Evolutionary conservation across 2,888 invertebrate species (phyloP), one percentile per base, ranked within the genome.

Genomic region (Lomographa bimaculata): DNA sequence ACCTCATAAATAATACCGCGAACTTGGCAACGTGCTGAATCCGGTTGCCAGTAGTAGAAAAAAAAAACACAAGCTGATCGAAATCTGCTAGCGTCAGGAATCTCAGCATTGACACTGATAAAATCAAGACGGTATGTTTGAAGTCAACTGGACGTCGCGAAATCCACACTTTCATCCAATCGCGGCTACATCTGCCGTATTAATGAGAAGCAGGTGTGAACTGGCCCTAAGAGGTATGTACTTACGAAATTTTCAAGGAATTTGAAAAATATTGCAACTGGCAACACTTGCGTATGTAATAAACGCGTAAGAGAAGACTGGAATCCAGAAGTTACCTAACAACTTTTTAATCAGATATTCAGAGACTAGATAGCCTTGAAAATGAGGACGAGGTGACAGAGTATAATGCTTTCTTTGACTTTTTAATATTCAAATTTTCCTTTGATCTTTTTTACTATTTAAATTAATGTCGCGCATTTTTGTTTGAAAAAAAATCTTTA

Each of bases 141-240:
- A 71, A 55, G 57, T 45, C 35, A 50, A 40, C 39, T 12, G 35
- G 52, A 57, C 46, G 46, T 48, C 39, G 60, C 58, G 45, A 54
- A 65, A 54, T 60, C 14, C 14, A 56, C 63, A 60, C 64, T 66
- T 67, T 59, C 60, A 53, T 51, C 52, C 60, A 61, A 71, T 72
- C 71, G 55, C 49, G 23, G 20, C 28, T 53, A 57, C 50, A 74
- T 73, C 73, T 64, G 37, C 40, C 37, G 56, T 66, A 66, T 67
- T 71, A 67, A 71, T 71, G 63, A 66, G 60, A 43, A 8, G 35
- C 39, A 63, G 51, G 69, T 68, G 66, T 63, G 56, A 70, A 62
- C 46, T 53, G 57, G 60, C 33, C 23, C 41, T 18, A 41, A 26
- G 25, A 35, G 16, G 25, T 42, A 36, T 46, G 32, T 41, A 19